These are phyloP conservation scores for Beaufortia kweichowensis DNA, from an alignment of 2,113 vertebrate genomes.

Conservation along the genomic window DNA sequence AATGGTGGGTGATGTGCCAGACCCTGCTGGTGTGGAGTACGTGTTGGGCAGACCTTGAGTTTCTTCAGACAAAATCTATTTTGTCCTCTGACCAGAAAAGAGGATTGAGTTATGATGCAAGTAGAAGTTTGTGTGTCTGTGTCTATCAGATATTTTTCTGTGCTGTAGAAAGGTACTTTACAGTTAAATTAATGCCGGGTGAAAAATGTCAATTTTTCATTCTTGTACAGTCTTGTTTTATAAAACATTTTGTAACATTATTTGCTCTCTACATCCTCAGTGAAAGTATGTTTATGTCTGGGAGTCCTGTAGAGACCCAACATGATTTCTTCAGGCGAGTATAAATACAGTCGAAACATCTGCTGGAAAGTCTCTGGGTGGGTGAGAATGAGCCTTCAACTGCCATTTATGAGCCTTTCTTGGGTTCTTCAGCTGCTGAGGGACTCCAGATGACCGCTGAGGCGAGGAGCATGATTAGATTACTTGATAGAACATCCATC, in stretches of 20 bases:
- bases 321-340: background rate
- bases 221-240: background rate
- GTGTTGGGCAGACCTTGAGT: conserved; percentile 9
- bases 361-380: background rate
- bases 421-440: background rate
- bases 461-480: background rate
- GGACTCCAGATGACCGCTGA: background rate
- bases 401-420: background rate
- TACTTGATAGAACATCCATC: background rate
- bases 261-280: background rate
- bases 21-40: background rate
- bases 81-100: conserved; percentile 37
- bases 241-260: background rate
- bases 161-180: background rate
- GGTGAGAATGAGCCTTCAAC: conserved; percentile 14
- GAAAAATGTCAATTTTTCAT: too few relatives aligned
- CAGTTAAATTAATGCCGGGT: too few relatives aligned
- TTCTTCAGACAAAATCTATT: background rate
- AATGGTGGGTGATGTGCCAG: background rate
- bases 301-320: background rate
- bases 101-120: conserved; percentile 12
- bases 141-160: background rate
- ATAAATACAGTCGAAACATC: conserved; percentile 10
- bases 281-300: background rate
- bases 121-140: background rate